phyloP scores from a whole-genome alignment of 2,797 vertebrate genomes.

The Danionella dracula region DNA sequence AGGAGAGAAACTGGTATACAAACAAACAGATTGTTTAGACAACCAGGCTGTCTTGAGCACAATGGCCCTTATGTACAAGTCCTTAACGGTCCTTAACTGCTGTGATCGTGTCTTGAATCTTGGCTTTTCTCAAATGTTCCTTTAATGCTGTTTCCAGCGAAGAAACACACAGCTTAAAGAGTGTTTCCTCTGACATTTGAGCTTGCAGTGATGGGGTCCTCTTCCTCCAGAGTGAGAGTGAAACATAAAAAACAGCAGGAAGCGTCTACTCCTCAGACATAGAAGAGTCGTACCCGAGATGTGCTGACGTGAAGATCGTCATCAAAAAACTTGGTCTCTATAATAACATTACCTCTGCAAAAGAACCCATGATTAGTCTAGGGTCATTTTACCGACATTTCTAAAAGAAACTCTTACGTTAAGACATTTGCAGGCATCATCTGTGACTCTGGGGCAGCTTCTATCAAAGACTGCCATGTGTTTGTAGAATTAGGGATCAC shows the following conservation, averaged over 20 bases:
- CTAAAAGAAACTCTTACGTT: constrained; percentile 76
- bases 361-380: constrained; percentile 23
- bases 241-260: constrained; percentile 5
- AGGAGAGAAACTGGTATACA: constrained; percentile 19
- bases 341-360: constrained; percentile 92
- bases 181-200: constrained; percentile 38
- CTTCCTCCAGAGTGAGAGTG: constrained; percentile 29
- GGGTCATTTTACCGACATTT: not conserved
- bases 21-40: constrained; percentile 57
- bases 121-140: constrained; percentile 37
- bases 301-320: constrained; percentile 98
- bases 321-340: constrained; percentile 98
- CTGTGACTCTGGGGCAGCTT: constrained; percentile 96
- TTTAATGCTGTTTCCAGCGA: constrained; percentile 33
- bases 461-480: constrained; percentile 99
- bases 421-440: constrained; percentile 99
- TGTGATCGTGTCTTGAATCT: constrained; percentile 38
- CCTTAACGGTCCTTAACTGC: constrained; percentile 41
- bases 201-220: constrained; percentile 35
- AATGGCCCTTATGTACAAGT: constrained; percentile 51
- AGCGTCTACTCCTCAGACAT: constrained; percentile 74
- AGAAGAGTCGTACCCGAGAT: constrained; percentile 97
- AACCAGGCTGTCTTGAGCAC: constrained; percentile 45
- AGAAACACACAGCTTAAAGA: constrained; percentile 28
- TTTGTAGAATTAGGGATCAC: constrained; percentile 99